Base-by-base conservation (phyloP, 2,113 vertebrate genomes). In the Australoheros scitulus region DNA sequence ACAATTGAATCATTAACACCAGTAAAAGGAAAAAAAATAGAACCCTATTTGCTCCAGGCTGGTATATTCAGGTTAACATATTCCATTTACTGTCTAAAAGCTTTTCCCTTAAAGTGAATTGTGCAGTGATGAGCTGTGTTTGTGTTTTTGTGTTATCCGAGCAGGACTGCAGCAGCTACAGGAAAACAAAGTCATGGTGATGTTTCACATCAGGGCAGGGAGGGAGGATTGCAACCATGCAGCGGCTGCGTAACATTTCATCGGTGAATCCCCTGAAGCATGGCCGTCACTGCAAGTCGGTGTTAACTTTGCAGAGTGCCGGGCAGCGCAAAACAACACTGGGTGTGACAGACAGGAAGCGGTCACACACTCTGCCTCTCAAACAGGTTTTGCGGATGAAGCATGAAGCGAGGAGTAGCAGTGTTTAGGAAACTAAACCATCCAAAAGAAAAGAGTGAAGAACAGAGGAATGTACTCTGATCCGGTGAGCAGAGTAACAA, bases 361-460 rank as follows among this genome's bases (percentile, higher is more conserved):
- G 47, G 64, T 68, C 64, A 68, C 22, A 29, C 64, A 18, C 29
- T 26, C 41, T 11, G 64, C 26, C 64, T 68, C 64, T 18, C 22
- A 18, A 61, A 80, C 52, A 14, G 8, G 38, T 60, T 85, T 82
- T 22, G 29, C 29, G 68, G 60, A 68, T 18, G 2, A 60, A 17
- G 75, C 8, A 7, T 24, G 22, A 9, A 32, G 61, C 77, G 43
- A 43, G 36, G 41, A 65, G 41, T 10, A 38, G 36, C 36, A 5
- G 29, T 34, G 41, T 60, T 82, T 65, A 24, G 43, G 17, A 60
- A 79, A 86, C 22, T n/a, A 55, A 81, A 76, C 55, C 41, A 26
- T 74, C 32, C 8, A 58, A 79, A 60, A 52, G 15, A n/a, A 32
- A 68, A 15, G 24, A 38, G 68, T 11, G 68, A 63, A 14, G 24